A percentile compares a stretch with the other conserved stretches of the same genome.
phyloP scores from a whole-genome alignment of 2,113 vertebrate species.

The Charadrius vociferus region DNA sequence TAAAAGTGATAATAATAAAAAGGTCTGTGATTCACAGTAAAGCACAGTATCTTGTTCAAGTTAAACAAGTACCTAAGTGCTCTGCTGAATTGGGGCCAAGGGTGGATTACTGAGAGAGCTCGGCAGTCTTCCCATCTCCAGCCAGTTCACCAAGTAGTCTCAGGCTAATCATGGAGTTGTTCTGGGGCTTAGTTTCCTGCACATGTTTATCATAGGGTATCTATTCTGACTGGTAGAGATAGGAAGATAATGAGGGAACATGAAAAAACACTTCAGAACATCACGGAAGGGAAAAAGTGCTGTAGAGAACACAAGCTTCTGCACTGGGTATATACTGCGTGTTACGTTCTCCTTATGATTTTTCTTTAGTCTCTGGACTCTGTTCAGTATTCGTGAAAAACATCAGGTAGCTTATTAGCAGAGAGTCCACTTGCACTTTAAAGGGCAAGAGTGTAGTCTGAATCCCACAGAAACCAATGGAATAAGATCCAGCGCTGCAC shows the following conservation, averaged over 20 bases:
- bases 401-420: background rate
- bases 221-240: constrained; percentile 12
- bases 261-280: background rate
- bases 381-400: background rate
- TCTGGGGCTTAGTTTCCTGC: constrained; percentile 28
- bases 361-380: background rate
- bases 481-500: background rate
- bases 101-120: constrained; percentile 28
- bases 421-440: background rate
- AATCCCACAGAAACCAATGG: background rate
- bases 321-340: background rate
- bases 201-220: background rate
- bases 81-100: constrained; percentile 48
- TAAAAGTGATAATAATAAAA: constrained; percentile 37
- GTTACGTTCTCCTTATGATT: background rate
- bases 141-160: constrained; percentile 41
- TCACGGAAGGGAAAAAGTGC: background rate
- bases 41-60: constrained; percentile 22
- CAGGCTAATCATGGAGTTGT: constrained; percentile 4
- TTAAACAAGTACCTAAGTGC: constrained; percentile 58
- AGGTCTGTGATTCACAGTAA: constrained; percentile 20
- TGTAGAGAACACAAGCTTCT: background rate
- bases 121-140: constrained; percentile 48
- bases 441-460: background rate
- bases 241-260: background rate